Percentiles rank a stretch among this genome's conserved stretches.
Evolutionary conservation across 2,113 vertebrate genomes (phyloP).

Genomic region (Talpa occidentalis): DNA sequence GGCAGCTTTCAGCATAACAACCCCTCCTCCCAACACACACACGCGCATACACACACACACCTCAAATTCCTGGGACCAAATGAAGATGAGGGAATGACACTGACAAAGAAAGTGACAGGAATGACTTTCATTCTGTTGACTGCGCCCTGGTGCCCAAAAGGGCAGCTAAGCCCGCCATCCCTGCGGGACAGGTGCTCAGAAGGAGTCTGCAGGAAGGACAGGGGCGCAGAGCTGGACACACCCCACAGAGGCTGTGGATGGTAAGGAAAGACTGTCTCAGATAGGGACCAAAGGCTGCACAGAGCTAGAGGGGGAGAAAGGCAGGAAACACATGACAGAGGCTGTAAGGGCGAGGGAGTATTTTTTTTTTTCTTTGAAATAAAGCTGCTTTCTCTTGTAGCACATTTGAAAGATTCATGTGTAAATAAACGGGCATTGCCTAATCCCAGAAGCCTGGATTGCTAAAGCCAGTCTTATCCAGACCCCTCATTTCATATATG

Average conservation of each 20-base stretch:
- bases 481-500: not conserved
- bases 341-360: not conserved
- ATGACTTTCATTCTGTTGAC: not conserved
- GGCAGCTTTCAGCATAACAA: not conserved
- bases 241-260: accelerated
- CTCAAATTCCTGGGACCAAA: not conserved
- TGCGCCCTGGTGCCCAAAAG: not conserved
- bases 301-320: not conserved
- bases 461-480: not conserved
- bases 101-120: not conserved
- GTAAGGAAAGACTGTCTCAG: not conserved
- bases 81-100: not conserved
- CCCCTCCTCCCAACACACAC: not conserved
- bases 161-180: not conserved
- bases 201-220: not conserved
- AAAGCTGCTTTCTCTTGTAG: not conserved
- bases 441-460: not conserved
- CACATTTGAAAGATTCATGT: not conserved
- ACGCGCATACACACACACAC: not conserved
- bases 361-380: not conserved
- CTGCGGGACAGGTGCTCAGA: not conserved
- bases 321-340: not conserved
- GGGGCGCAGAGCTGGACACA: not conserved
- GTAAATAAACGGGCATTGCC: not conserved
- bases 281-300: not conserved